Evolutionary conservation across 2,113 vertebrate species (phyloP).

Genomic region (Corythornis cristatus): DNA sequence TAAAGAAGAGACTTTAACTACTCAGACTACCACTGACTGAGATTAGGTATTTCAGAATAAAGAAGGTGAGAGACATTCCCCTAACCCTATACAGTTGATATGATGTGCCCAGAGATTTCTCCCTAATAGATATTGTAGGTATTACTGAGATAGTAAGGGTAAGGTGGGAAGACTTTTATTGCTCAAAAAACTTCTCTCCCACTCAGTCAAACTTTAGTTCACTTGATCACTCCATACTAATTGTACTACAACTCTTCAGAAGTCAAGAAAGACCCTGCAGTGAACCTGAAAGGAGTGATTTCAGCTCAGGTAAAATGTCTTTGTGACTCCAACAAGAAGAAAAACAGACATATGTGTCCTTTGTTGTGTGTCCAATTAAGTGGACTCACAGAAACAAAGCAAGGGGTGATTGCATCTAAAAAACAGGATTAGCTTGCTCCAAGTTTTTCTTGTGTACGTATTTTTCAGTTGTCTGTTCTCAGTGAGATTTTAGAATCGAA

Average conservation of each 20-base stretch:
- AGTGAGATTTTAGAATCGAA: background rate
- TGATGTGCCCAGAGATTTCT: background rate
- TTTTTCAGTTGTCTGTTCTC: background rate
- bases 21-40: too few relatives aligned
- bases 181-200: background rate
- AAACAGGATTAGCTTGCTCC: background rate
- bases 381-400: background rate
- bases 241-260: background rate
- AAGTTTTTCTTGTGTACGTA: background rate
- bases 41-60: too few relatives aligned
- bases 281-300: background rate
- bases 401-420: background rate
- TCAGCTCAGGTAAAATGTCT: background rate
- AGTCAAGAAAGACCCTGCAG: background rate
- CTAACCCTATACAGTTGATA: background rate
- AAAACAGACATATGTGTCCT: background rate
- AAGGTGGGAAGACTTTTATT: background rate
- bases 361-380: background rate
- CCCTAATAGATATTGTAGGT: background rate
- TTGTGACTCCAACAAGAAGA: background rate
- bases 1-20: too few relatives aligned
- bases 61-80: background rate
- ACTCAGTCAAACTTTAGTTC: background rate
- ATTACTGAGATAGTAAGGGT: background rate
- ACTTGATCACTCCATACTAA: background rate